A percentile compares a stretch with the other conserved stretches of the same genome.
Conservation (phyloP, 1,140 invertebrate species). For the Microvelia longipes region DNA sequence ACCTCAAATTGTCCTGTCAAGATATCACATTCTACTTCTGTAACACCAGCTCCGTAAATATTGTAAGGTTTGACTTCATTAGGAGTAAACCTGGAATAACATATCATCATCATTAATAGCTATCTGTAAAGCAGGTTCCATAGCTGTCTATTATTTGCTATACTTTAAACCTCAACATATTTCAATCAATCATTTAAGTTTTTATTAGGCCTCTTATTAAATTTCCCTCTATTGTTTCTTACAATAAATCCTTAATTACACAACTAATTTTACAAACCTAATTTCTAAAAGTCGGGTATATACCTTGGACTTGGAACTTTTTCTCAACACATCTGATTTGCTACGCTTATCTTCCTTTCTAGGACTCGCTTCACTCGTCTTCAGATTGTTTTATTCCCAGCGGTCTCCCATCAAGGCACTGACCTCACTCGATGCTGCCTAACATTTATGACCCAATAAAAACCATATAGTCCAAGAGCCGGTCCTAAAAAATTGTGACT, state of each 20-base stretch:
- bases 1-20: constrained; percentile 49
- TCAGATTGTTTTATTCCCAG: no score
- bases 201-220: background rate
- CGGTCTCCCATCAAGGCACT: no score
- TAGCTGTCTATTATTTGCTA: background rate
- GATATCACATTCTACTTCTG: constrained; percentile 57
- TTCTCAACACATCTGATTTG: no score
- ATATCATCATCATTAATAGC: background rate
- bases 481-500: no score
- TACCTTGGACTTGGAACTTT: no score
- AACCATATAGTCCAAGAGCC: no score
- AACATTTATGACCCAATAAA: no score
- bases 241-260: background rate
- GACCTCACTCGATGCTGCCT: no score
- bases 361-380: no score
- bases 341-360: no score
- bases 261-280: background rate
- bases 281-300: no score
- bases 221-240: background rate
- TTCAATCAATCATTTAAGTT: background rate
- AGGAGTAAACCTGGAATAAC: background rate
- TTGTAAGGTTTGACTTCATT: background rate
- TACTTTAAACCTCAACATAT: background rate
- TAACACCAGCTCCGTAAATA: constrained; percentile 16
- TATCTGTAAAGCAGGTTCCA: background rate